phyloP scores from a whole-genome alignment of 2,888 invertebrate species.

The Selenia dentaria region DNA sequence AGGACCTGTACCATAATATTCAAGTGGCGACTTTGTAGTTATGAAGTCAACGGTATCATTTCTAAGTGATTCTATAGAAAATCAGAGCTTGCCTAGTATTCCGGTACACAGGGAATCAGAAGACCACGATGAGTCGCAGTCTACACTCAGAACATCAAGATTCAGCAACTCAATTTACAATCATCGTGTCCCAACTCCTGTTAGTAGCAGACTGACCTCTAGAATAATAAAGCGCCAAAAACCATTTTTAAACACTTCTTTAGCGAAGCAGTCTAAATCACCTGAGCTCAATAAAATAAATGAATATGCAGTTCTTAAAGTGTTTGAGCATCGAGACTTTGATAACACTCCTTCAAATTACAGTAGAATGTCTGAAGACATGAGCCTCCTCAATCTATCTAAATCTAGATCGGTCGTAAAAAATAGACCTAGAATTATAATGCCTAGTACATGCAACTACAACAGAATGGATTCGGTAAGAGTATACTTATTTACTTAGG shows the following conservation, averaged over 20 bases:
- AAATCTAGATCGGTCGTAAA: slow-evolving; percentile 23
- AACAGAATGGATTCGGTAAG: slow-evolving; percentile 40
- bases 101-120: slow-evolving; percentile 32
- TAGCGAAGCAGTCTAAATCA: slow-evolving; percentile 24
- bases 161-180: background rate
- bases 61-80: slow-evolving; percentile 52
- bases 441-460: slow-evolving; percentile 29
- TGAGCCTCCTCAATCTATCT: slow-evolving; percentile 21
- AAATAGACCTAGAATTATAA: slow-evolving; percentile 20
- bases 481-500: background rate
- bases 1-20: slow-evolving; percentile 24
- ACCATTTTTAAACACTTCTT: slow-evolving; percentile 14
- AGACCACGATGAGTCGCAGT: background rate
- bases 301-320: slow-evolving; percentile 30
- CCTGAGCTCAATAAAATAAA: slow-evolving; percentile 34
- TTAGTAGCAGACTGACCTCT: slow-evolving; percentile 16
- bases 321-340: slow-evolving; percentile 31
- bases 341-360: slow-evolving; percentile 28
- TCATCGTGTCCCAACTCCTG: background rate
- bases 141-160: background rate
- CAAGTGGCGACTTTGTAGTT: too few relatives aligned
- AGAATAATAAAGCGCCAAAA: slow-evolving; percentile 23
- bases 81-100: slow-evolving; percentile 47
- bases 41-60: slow-evolving; percentile 33
- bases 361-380: slow-evolving; percentile 31